Evolutionary conservation across 2,797 vertebrate genomes (phyloP), one percentile per base, ranked within the genome.

Genomic region (Myiotriccus ornatus): DNA sequence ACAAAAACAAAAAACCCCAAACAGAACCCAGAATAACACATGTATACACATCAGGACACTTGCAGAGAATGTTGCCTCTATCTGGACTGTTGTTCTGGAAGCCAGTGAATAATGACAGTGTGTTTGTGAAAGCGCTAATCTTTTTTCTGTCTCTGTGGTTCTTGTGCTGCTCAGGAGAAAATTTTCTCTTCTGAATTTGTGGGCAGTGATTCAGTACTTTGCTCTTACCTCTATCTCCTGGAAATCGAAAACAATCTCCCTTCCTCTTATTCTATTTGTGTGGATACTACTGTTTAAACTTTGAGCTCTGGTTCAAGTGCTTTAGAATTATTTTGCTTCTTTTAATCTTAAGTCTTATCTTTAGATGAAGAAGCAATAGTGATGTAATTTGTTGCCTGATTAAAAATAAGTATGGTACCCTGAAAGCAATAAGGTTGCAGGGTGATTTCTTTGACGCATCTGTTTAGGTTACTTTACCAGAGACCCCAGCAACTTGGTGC

Each of bases 361-460:
- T 89, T 27, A 68, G 44, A 67, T 47, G 9, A 59, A 79, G 63
- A 35, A 67, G 15, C 7, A 52, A 30, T 63, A 70, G 57, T 25
- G 23, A 28, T 32, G 32, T n/a, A 2, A 22, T 50, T 69, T 80
- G 6, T 37, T 10, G 52, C 7, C 13, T 44, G 25, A 43, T 35
- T 49, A 39, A 62, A 82, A 47, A 17, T 9, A 65, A 80, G 10
- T 28, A 22, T 27, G 21, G 10, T 65, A 60, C 21, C 18, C 21
- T 21, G 37, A 23, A 79, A 59, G 9, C 28, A 79, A 24, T 21
- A 39, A 80, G 22, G 43, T 6, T 68, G 27, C 32, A 70, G 10
- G 22, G 22, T 0, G 1, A 57, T 60, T 92, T 89, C 43, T 89
- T 30, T 50, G 78, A 17, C 0, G 0, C 7, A 28, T 60, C 3